Conservation (phyloP, 2,888 invertebrate species). For the Callinectes sapidus region DNA sequence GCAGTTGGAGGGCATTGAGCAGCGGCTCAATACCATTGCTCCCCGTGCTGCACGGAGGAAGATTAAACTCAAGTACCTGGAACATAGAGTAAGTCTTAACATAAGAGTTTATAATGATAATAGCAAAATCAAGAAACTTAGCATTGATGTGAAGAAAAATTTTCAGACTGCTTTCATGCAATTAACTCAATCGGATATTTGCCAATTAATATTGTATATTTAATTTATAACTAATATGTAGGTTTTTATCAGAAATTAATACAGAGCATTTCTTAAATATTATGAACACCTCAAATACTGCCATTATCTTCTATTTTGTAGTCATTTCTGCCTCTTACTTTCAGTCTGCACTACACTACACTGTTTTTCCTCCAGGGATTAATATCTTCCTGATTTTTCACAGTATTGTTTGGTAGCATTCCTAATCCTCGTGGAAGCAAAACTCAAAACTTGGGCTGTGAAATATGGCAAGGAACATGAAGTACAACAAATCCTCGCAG, state of each 20-base stretch:
- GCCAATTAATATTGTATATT: too few species aligned
- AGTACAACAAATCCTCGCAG: slow-evolving; percentile 88
- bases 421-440: slow-evolving; percentile 91
- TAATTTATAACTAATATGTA: too few species aligned
- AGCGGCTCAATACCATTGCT: slow-evolving; percentile 85
- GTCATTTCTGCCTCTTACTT: not conserved
- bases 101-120: not conserved
- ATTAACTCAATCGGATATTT: too few species aligned
- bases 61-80: slow-evolving; percentile 90
- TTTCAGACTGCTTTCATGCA: too few species aligned
- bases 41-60: slow-evolving; percentile 87
- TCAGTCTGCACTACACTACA: not conserved
- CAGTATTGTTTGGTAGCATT: slow-evolving; percentile 93
- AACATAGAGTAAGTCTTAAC: slow-evolving; percentile 83
- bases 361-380: not conserved
- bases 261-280: too few species aligned
- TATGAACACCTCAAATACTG: too few species aligned
- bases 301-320: too few species aligned
- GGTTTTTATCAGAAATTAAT: too few species aligned
- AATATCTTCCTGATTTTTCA: slow-evolving; percentile 73
- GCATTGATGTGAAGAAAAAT: not conserved
- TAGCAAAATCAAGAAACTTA: not conserved
- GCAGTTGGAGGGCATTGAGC: slow-evolving; percentile 88
- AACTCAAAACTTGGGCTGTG: slow-evolving; percentile 90
- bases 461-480: slow-evolving; percentile 91